Percentiles rank a stretch among this genome's conserved stretches.
Evolutionary conservation across 2,113 vertebrate genomes (phyloP).

Genomic region (Hipposideros armiger): DNA sequence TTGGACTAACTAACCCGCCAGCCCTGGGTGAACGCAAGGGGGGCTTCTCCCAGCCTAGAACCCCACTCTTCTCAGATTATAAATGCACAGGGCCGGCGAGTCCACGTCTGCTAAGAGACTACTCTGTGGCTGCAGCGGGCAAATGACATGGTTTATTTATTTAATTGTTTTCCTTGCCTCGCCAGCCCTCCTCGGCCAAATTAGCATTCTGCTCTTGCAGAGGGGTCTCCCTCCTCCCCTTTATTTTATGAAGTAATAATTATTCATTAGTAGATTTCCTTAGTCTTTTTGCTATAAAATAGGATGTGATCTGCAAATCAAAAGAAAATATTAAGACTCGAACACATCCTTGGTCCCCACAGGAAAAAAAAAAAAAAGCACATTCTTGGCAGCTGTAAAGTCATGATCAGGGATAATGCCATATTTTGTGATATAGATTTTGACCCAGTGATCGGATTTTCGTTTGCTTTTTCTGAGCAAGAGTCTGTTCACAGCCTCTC

Average conservation of each 20-base stretch:
- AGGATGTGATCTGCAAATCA: constrained; percentile 89
- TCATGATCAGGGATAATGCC: constrained; percentile 71
- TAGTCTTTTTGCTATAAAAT: constrained; percentile 89
- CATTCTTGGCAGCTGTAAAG: constrained; percentile 61
- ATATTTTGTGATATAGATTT: constrained; percentile 80
- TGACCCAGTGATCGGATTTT: constrained; percentile 82
- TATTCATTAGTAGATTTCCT: constrained; percentile 90
- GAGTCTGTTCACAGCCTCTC: constrained; percentile 70
- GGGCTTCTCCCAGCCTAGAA: constrained; percentile 74
- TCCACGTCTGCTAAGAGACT: constrained; percentile 76
- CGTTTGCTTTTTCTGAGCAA: constrained; percentile 77
- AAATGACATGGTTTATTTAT: constrained; percentile 85
- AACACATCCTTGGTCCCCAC: constrained; percentile 83
- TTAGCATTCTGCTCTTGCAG: constrained; percentile 85
- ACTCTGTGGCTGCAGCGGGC: constrained; percentile 77
- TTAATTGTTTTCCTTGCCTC: constrained; percentile 82
- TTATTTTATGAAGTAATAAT: constrained; percentile 91
- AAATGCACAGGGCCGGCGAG: constrained; percentile 76
- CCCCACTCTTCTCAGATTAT: constrained; percentile 81
- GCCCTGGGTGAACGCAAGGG: neutral
- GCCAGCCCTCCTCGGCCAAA: constrained; percentile 75
- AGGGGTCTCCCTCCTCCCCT: constrained; percentile 21
- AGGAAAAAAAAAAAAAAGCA: neutral
- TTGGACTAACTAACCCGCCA: neutral
- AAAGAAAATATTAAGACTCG: constrained; percentile 87